A percentile compares a stretch with the other conserved stretches of the same genome.
These are phyloP conservation scores for Gallinago media DNA, from an alignment of 2,113 vertebrate genomes.

Conservation along the genomic window DNA sequence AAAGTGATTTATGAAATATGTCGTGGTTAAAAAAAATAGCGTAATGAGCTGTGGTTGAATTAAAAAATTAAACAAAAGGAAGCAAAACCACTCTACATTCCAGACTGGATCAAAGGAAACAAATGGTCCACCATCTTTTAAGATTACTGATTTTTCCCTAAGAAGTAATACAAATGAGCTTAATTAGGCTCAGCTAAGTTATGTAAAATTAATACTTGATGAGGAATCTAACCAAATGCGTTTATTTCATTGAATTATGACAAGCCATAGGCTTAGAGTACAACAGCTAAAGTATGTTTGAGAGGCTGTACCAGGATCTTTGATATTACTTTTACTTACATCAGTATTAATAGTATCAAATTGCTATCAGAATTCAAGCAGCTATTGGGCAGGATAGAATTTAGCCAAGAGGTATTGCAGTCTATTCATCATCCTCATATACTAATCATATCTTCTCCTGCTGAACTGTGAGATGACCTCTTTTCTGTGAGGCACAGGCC, in stretches of 20 bases:
- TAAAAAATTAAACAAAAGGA: not conserved
- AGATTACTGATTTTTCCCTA: not conserved
- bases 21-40: not conserved
- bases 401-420: not conserved
- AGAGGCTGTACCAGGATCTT: not conserved
- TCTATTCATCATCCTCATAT: not conserved
- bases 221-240: not conserved
- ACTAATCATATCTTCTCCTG: not conserved
- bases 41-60: not conserved
- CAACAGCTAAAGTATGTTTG: not conserved
- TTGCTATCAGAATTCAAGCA: not conserved
- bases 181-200: not conserved
- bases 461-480: not conserved
- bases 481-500: not conserved
- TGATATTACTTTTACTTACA: not conserved
- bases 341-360: not conserved
- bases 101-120: not conserved
- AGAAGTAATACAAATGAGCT: not conserved
- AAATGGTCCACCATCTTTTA: not conserved
- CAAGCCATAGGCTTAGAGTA: not conserved
- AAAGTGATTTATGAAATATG: not conserved
- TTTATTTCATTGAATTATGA: not conserved
- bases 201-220: not conserved
- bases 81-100: not conserved
- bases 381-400: not conserved